Evolutionary conservation across 2,113 vertebrate species (phyloP).

Genomic region (Axis porcinus): DNA sequence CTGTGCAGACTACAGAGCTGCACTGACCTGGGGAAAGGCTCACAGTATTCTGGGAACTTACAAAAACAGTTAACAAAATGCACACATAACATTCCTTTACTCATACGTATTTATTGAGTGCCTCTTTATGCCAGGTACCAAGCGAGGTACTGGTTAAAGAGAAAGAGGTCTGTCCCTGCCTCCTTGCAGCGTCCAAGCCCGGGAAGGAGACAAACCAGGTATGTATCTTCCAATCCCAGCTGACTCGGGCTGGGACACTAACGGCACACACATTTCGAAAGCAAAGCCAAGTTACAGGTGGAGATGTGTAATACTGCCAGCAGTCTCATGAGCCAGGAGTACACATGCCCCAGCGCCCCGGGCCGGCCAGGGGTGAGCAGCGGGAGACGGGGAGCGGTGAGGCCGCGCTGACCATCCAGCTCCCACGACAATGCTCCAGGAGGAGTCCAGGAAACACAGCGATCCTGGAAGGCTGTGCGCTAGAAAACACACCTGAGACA

Average conservation of each 20-base stretch:
- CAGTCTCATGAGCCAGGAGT: not conserved
- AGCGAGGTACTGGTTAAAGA: not conserved
- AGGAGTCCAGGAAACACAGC: not conserved
- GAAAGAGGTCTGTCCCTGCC: not conserved
- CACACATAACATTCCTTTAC: not conserved
- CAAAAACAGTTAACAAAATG: not conserved
- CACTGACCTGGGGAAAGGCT: not conserved
- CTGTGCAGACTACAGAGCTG: not conserved
- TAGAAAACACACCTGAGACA: not conserved
- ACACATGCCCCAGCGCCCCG: fast-evolving
- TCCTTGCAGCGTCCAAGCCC: not conserved
- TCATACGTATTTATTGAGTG: not conserved
- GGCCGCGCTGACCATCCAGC: not conserved
- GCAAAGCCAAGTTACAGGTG: not conserved
- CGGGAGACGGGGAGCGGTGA: not conserved
- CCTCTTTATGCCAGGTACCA: not conserved
- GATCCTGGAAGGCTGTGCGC: not conserved
- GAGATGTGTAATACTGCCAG: not conserved
- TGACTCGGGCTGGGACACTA: not conserved
- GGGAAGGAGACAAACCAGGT: not conserved
- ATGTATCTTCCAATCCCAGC: not conserved
- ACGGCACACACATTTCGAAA: not conserved
- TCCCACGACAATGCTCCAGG: not conserved
- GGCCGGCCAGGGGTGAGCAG: not conserved
- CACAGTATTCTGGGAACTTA: not conserved